Conservation (phyloP, 2,888 invertebrate species). For the Lycophotia porphyrea region DNA sequence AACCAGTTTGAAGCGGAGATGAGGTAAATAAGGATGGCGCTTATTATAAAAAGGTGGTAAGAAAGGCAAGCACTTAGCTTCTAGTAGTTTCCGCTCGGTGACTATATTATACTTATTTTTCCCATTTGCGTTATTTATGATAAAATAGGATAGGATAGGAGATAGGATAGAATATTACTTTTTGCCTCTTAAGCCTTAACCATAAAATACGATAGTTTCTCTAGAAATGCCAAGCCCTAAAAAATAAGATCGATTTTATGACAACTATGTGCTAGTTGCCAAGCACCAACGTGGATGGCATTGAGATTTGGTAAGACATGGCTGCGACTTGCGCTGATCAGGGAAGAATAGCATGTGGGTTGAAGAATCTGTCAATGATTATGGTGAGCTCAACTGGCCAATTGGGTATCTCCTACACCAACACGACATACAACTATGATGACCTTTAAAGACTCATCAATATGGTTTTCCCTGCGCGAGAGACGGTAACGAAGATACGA, state of each 20-base stretch:
- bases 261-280: too few species aligned
- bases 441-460: neutral
- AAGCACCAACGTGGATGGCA: neutral
- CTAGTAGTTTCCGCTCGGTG: slow-evolving; percentile 5
- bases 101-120: neutral
- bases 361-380: neutral
- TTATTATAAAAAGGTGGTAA: slow-evolving; percentile 16
- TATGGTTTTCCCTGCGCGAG: neutral
- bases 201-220: neutral
- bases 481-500: neutral
- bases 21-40: slow-evolving; percentile 24
- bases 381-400: neutral
- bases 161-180: neutral
- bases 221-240: neutral
- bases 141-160: neutral
- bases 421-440: too few species aligned
- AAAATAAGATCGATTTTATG: neutral
- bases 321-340: neutral
- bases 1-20: neutral
- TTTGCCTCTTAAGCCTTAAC: neutral
- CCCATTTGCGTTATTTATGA: neutral
- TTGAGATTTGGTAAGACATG: neutral
- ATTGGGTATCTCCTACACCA: neutral
- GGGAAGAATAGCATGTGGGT: neutral
- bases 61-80: slow-evolving; percentile 23